Percentiles rank a stretch among this genome's conserved stretches.
phyloP scores from a whole-genome alignment of 2,888 invertebrate species.

The Erebia epiphron region DNA sequence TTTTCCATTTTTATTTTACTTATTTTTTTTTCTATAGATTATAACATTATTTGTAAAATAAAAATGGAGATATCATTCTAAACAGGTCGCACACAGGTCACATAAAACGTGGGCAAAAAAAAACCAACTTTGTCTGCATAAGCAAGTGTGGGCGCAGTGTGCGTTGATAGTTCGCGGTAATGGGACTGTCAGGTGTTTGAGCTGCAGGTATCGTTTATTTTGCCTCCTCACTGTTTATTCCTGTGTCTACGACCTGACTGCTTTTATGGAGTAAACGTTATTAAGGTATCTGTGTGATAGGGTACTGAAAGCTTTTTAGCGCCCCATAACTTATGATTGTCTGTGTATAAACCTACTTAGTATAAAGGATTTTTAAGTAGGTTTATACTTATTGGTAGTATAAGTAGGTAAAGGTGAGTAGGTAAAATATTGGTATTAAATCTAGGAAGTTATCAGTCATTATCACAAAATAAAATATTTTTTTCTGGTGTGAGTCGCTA shows the following conservation, averaged over 20 bases:
- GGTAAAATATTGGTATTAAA: too few relatives aligned
- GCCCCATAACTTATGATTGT: not conserved
- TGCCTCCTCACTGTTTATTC: slow-evolving; percentile 61
- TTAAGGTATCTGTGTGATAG: not conserved
- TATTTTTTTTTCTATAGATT: too few relatives aligned
- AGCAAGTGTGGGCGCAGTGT: slow-evolving; percentile 40
- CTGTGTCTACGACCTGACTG: slow-evolving; percentile 41
- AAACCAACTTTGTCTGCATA: slow-evolving; percentile 25
- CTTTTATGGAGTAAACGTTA: slow-evolving; percentile 13
- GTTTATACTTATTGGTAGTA: too few relatives aligned
- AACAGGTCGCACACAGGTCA: not conserved
- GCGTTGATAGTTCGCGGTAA: slow-evolving; percentile 66
- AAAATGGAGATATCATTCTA: not conserved
- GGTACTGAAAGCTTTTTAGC: not conserved
- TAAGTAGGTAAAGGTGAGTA: too few relatives aligned
- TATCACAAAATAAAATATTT: too few relatives aligned
- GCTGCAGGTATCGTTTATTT: slow-evolving; percentile 65
- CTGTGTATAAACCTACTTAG: too few relatives aligned
- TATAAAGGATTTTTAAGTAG: too few relatives aligned
- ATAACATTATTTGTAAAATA: too few relatives aligned
- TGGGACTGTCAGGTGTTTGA: slow-evolving; percentile 73
- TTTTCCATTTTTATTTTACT: too few relatives aligned
- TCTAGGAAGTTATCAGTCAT: too few relatives aligned
- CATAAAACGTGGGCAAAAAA: slow-evolving; percentile 22
- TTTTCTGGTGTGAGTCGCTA: too few relatives aligned